Evolutionary conservation across 2,888 invertebrate species (phyloP).

Genomic region (Aphodius granarius): DNA sequence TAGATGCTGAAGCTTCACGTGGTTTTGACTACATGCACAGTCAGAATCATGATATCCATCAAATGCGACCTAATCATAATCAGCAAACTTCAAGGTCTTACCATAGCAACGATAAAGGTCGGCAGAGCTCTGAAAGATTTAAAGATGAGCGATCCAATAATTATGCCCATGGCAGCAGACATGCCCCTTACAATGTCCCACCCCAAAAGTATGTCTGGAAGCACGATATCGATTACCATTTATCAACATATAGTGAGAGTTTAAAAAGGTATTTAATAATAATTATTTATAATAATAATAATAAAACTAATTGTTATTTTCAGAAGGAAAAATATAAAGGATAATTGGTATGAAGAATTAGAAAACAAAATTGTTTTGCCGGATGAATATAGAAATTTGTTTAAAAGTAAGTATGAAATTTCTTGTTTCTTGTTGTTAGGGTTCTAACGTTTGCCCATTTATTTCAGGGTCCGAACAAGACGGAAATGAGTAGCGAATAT

Average conservation of each 20-base stretch:
- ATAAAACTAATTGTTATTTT: neutral
- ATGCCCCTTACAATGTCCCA: neutral
- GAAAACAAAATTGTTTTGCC: neutral
- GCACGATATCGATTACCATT: neutral
- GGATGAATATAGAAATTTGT: neutral
- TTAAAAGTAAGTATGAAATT: neutral
- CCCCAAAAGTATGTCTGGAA: neutral
- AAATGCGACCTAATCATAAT: neutral
- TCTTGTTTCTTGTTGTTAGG: neutral
- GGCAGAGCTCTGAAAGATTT: neutral
- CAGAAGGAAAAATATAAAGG: neutral
- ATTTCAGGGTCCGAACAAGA: neutral
- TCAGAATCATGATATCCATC: neutral
- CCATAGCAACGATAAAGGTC: neutral
- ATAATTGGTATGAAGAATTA: neutral
- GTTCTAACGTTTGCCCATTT: neutral
- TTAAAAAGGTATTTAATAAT: neutral
- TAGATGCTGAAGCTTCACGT: neutral
- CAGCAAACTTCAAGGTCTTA: neutral
- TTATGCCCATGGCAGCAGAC: neutral
- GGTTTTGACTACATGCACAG: neutral
- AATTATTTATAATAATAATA: neutral
- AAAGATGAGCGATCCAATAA: neutral
- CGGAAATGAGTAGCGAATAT: neutral
- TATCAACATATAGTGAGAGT: neutral